Evolutionary conservation across 2,888 invertebrate species (phyloP).

Genomic region (Morpho deidamia): DNA sequence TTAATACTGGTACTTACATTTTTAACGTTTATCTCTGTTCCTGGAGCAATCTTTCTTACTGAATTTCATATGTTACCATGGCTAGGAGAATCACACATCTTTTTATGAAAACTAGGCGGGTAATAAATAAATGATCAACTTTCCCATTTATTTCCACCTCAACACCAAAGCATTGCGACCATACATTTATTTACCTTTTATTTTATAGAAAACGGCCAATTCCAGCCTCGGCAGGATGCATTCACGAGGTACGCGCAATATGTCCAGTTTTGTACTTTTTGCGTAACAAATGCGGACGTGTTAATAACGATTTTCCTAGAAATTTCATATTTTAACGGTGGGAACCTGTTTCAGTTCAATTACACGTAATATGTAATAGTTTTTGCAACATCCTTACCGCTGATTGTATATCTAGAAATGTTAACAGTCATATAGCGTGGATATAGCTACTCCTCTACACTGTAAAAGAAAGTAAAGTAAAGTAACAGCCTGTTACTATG

Average conservation of each 20-base stretch:
- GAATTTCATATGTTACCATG: too few species aligned
- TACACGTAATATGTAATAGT: background rate
- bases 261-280: conserved; percentile 38
- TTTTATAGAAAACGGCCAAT: conserved; percentile 55
- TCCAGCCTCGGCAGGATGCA: conserved; percentile 41
- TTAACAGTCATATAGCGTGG: too few species aligned
- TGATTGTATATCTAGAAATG: too few species aligned
- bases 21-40: too few species aligned
- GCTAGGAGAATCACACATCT: too few species aligned
- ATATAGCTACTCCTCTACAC: too few species aligned
- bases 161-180: conserved; percentile 23
- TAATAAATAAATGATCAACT: too few species aligned
- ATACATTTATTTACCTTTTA: conserved; percentile 44
- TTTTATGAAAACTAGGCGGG: too few species aligned
- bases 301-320: conserved; percentile 35
- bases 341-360: background rate
- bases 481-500: too few species aligned
- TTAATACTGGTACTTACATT: too few species aligned
- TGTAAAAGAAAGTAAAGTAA: too few species aligned
- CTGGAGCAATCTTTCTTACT: too few species aligned
- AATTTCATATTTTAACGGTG: conserved; percentile 32
- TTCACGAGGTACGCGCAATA: conserved; percentile 13
- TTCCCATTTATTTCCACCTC: background rate
- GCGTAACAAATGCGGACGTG: conserved; percentile 49
- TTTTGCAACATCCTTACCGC: conserved; percentile 3